Evolutionary conservation across 2,888 invertebrate genomes (phyloP), one percentile per base, ranked within the genome.

Genomic region (Druceiella hillmani): DNA sequence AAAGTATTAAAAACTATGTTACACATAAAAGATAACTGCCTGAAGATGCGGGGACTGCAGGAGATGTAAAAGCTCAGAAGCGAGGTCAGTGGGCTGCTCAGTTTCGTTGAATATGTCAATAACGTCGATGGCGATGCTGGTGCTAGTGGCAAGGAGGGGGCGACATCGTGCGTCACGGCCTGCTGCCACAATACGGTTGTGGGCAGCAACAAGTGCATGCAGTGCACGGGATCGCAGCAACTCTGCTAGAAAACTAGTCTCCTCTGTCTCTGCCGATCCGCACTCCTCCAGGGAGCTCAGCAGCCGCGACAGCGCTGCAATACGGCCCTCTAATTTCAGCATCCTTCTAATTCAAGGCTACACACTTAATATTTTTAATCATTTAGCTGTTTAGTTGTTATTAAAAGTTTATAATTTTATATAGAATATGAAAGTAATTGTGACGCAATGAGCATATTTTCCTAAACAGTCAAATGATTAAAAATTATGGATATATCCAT

Each of bases 131-230:
- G 85, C 77, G n/a, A n/a, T n/a, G n/a, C n/a, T n/a, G n/a, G n/a
- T n/a, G n/a, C n/a, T n/a, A n/a, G n/a, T n/a, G n/a, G n/a, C n/a
- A n/a, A n/a, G n/a, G 32, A 88, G 73, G 0, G 91, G 90, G 54
- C 83, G 87, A 56, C 88, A 81, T 52, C 84, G 83, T 53, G 89
- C 88, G 71, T 88, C 87, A 55, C 85, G 83, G 36, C 85, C 83
- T 65, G 86, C 86, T 52, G 81, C 84, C 41, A 85, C 76, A 52
- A 90, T 89, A 65, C 87, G 88, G 58, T 90, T 90, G 61, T 92
- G 91, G 42, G 91, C 90, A 66, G 89, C 87, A 16, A 92, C 89
- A 50, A 93, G 71, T 17, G 92, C 91, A 66, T 91, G 87, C 2
- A 93, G 75, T 59, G 91, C 88, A 61, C 85, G 87, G 4, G 89